Base-by-base conservation (phyloP, 2,113 vertebrate species). In the Actenoides lindsayi region DNA sequence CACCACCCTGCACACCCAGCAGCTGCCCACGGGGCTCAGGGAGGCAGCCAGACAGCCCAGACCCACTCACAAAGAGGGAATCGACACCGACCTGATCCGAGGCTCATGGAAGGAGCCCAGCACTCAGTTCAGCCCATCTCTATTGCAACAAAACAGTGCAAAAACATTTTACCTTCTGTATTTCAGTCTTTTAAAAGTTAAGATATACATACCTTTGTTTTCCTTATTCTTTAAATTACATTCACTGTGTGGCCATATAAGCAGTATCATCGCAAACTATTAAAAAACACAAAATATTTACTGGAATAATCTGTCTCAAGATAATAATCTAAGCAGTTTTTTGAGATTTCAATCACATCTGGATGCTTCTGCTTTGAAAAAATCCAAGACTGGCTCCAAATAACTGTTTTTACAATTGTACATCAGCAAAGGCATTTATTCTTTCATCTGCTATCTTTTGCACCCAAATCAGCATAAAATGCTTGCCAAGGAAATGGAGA, bases 21-120 rank as follows among this genome's bases (percentile, higher is more conserved):
- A 75, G 74, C 31, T 5, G 0, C 25, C 56, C 9, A 1, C 0
- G 4, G 35, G n/a, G 48, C 35, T 67, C 7, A 1, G 14, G 31
- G 73, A 25, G 14, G 14, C 24, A 31, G n/a, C 15, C 13, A 2
- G 80, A 30, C 10, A 74, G 46, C 23, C 23, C 90, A 39, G 30
- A 53, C 9, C n/a, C 2, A 0, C 39, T 30, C 9, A 5, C 63
- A 48, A 30, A 46, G 30, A 8, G 6, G 25, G 8, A 5, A 88
- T 54, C 59, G 25, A 39, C 35, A 28, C 16, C 3, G 0, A 54
- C 20, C 41, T 42, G 35, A 63, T 27, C 39, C 4, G 0, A n/a
- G 54, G 37, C 31, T 74, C 5, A 0, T 33, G 31, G 62, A 0
- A 6, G 7, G 56, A 56, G 24, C 9, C 23, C 50, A 39, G 3